These are phyloP conservation scores for Erebia aethiops DNA, from an alignment of 2,888 invertebrate genomes.

Conservation along the genomic window DNA sequence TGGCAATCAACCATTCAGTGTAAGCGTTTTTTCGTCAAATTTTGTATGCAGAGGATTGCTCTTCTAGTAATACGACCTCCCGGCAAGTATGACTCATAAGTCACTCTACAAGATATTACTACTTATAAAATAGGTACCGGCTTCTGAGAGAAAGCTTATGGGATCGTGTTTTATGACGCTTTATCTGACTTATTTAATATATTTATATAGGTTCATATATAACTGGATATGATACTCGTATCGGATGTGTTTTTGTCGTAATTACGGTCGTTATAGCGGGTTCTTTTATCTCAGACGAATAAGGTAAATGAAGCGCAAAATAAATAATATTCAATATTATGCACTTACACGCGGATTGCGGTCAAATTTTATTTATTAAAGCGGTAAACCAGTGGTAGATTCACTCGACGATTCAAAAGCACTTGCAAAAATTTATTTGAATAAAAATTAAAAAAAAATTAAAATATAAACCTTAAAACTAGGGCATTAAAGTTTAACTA, in stretches of 20 bases:
- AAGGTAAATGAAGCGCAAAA: not conserved
- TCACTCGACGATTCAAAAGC: too few species aligned
- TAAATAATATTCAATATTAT: not conserved
- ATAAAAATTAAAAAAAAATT: too few species aligned
- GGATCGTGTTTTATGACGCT: constrained; percentile 16
- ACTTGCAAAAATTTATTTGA: too few species aligned
- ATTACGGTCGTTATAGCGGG: not conserved
- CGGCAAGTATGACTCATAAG: not conserved
- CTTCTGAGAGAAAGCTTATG: constrained; percentile 28
- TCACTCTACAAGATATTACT: constrained; percentile 10
- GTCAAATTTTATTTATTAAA: too few species aligned
- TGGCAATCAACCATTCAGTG: too few species aligned
- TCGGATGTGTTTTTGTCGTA: not conserved
- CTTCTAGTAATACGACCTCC: not conserved
- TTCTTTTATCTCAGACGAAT: not conserved
- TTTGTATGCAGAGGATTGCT: not conserved
- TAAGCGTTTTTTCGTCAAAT: not conserved
- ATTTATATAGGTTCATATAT: not conserved
- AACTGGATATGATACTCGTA: not conserved
- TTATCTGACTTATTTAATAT: constrained; percentile 5
- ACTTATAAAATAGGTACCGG: not conserved
- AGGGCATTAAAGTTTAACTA: too few species aligned
- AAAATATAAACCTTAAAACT: too few species aligned
- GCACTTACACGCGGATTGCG: too few species aligned
- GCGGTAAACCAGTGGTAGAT: too few species aligned